Evolutionary conservation across 1,140 invertebrate genomes (phyloP), one percentile per base, ranked within the genome.

Genomic region (Cyrtorhinus lividipennis): DNA sequence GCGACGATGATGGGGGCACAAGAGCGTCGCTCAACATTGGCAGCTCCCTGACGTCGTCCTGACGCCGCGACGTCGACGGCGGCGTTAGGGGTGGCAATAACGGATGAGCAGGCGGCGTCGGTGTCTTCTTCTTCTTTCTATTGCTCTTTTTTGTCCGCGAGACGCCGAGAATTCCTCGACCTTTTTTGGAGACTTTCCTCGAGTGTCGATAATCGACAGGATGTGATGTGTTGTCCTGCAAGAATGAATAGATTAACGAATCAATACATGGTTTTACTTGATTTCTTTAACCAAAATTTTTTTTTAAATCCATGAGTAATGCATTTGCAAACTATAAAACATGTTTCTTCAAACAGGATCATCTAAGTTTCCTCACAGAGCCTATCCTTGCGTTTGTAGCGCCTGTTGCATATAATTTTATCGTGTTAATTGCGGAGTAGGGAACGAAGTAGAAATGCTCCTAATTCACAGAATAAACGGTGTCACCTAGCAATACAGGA

Each of bases 81-180:
- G 48, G 48, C 48, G 15, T 15, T 8, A 53, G 48, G 20, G 18
- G 8, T 22, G 20, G 48, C 5, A 20, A 20, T 20, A 53, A 20
- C 20, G 10, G 48, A 15, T 10, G 20, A 53, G 48, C 20, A 13
- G 48, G 20, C 48, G 48, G 20, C 8, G 48, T 13, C 8, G 48
- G 8, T 57, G 62, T 65, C 48, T 65, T 65, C 24, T 56, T 60
- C 26, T 65, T 65, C 27, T 65, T 65, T 10, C 60, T 38, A 56
- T 62, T 65, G 38, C 64, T 62, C 30, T 65, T 65, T 24, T 60
- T 57, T 48, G 24, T 62, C 59, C 57, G 59, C 15, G 63, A 59
- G 13, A 59, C 25, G 8, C 64, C 64, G 15, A 65, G 22, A 23
- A 65, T n/a, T n/a, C n/a, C 44, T 53, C 64, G 61, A 56, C 58